Percentiles rank a stretch among this genome's conserved stretches.
Conservation (phyloP, 1,140 invertebrate species). For the Psilanteris sp. region DNA sequence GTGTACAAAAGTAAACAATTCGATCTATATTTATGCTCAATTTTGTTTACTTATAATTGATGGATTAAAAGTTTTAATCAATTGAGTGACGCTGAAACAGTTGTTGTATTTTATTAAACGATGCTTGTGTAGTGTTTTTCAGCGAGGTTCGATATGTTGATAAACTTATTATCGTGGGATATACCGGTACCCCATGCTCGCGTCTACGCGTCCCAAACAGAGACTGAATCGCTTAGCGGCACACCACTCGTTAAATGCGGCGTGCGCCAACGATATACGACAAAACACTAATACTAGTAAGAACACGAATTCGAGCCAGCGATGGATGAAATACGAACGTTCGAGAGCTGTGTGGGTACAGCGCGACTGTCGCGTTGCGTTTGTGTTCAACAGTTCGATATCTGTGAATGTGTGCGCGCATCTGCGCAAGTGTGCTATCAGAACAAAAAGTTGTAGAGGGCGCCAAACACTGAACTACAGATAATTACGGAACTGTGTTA, state of each 20-base stretch:
- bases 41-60: not conserved
- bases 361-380: constrained; percentile 9
- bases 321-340: constrained; percentile 29
- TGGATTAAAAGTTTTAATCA: too few species aligned
- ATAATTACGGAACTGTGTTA: too few species aligned
- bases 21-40: not conserved
- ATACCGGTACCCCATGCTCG: constrained; percentile 66
- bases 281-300: constrained; percentile 52
- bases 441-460: too few species aligned
- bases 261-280: constrained; percentile 58
- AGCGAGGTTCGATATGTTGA: constrained; percentile 15
- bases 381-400: too few species aligned
- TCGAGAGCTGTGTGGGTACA: constrained; percentile 25
- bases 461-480: too few species aligned
- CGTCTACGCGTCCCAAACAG: constrained; percentile 71
- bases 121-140: not conserved
- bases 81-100: too few species aligned
- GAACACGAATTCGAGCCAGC: constrained; percentile 23
- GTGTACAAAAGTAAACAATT: not conserved
- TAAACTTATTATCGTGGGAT: constrained; percentile 32
- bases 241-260: constrained; percentile 73
- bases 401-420: too few species aligned
- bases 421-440: too few species aligned
- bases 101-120: not conserved
- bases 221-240: constrained; percentile 74